Base-by-base conservation (phyloP, 2,888 invertebrate species). In the Brenthis daphne region DNA sequence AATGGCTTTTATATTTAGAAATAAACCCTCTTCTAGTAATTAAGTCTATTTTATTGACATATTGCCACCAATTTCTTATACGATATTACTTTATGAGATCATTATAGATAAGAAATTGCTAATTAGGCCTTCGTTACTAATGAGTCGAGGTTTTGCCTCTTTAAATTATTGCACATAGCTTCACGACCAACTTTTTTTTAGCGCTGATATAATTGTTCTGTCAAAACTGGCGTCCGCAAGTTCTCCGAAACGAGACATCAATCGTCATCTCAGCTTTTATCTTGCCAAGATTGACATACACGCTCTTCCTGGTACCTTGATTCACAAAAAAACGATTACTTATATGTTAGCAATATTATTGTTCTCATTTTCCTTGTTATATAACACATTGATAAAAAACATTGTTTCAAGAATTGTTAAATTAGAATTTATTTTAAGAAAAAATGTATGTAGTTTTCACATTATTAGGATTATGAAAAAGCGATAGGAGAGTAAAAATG, bases 281-380 rank as follows among this genome's bases (percentile, higher is more conserved):
- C 64, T 67, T 64, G 71, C 71, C 69, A 71, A 67, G 58, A 55
- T 48, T 71, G 69, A 69, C 64, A 63, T 57, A 66, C 63, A 63
- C 58, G 16, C 24, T 48, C 50, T 71, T 71, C 71, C 66, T 58
- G 64, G 71, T 66, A 71, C 29, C 33, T 24, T 37, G 24, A 57
- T 63, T 63, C 63, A 68, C 55, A 71, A 69, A 68, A 20, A 70
- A 67, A 55, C n/a, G 4, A 61, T 50, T n/a, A 50, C 55, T 61
- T 56, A 50, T 33, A 29, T 66, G 48, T 60, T 60, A 54, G 48
- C 11, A 37, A 51, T 57, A 48, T 53, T 55, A 48, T 48, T 55
- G 48, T 48, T 50, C n/a, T 16, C 5, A 3, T 67, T 67, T 67
- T 67, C 61, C 67, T 67, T 51, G 37, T 63, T 63, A 33, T 33